Base-by-base conservation (phyloP, 2,888 invertebrate species). In the Platynereis dumerilii region DNA sequence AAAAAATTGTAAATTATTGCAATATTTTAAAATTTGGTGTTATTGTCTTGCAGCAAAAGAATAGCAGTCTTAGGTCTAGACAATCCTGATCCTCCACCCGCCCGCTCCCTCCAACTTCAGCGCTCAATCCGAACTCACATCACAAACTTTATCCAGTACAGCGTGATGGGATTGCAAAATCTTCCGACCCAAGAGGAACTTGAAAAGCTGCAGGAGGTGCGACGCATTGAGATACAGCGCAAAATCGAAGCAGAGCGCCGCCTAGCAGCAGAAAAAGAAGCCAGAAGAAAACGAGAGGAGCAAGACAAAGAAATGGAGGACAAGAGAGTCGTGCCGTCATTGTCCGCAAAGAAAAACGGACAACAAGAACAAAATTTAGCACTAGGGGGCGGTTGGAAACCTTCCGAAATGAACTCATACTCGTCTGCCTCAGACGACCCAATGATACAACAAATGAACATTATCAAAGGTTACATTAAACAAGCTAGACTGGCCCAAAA, bases 371-470 rank as follows among this genome's bases (percentile, higher is more conserved):
- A 54, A 29, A 52, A 61, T 5, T 53, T 48, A 29, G 61, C 56
- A 39, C 15, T 57, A 10, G 66, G 69, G 5, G 58, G 65, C n/a
- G 79, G 82, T 3, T 81, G 82, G 81, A 82, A 78, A 59, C 83
- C 83, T 3, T 75, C 74, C 29, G 74, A 76, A 54, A 68, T 67
- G 0, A 53, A 27, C 7, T 24, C 39, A 2, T 58, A 55, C 22
- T 70, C 71, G 42, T 64, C 58, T 2, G 64, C 62, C 24, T 69
- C 61, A 5, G 77, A 74, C 2, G 81, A 82, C 67, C 83, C 82
- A 3, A 80, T 83, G 76, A 86, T 95, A 29, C 92, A 95, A 78
- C 96, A 97, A 86, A 96, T 96, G 88, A 93, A 92, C 80, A 96
- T 94, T 73, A 92, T 96, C 52, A 88, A 91, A 63, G 92, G 91